Percentiles rank a stretch among this genome's conserved stretches.
phyloP scores from a whole-genome alignment of 2,113 vertebrate genomes.

The Cephalopholis sonnerati region DNA sequence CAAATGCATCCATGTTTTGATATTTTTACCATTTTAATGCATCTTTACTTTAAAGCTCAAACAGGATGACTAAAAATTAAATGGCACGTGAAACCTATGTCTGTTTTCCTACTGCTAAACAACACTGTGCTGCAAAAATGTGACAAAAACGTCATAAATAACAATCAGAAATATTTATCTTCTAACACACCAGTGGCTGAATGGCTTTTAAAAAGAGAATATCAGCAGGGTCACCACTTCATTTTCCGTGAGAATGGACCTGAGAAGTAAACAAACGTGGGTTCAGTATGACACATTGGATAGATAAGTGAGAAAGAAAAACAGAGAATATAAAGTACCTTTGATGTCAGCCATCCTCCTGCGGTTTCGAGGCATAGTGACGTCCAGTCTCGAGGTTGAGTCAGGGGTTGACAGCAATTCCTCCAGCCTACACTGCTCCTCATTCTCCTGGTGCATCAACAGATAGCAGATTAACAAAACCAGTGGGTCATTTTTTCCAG shows the following conservation, averaged over 20 bases:
- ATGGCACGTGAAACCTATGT: neutral
- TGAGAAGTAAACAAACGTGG: constrained; percentile 45
- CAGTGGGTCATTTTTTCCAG: no score
- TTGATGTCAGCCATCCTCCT: constrained; percentile 64
- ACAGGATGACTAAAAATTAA: neutral
- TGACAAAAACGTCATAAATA: constrained; percentile 38
- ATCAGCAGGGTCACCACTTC: constrained; percentile 67
- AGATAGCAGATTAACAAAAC: neutral
- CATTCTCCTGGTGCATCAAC: constrained; percentile 56
- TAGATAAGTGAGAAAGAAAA: neutral
- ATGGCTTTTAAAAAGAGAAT: neutral
- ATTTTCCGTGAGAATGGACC: constrained; percentile 64
- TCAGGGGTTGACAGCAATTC: constrained; percentile 80
- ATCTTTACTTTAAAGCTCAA: neutral
- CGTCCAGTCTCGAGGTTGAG: constrained; percentile 56
- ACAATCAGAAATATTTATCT: neutral
- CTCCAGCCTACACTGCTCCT: constrained; percentile 79
- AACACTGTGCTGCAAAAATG: neutral
- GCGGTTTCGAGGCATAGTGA: constrained; percentile 75
- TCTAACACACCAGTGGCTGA: neutral
- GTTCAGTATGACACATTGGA: neutral
- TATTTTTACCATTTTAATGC: constrained; percentile 5
- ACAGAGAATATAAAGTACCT: constrained; percentile 50
- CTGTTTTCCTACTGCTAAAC: neutral
- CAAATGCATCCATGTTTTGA: neutral